Evolutionary conservation across 2,113 vertebrate genomes (phyloP), one percentile per base, ranked within the genome.

Genomic region (Petaurus breviceps): DNA sequence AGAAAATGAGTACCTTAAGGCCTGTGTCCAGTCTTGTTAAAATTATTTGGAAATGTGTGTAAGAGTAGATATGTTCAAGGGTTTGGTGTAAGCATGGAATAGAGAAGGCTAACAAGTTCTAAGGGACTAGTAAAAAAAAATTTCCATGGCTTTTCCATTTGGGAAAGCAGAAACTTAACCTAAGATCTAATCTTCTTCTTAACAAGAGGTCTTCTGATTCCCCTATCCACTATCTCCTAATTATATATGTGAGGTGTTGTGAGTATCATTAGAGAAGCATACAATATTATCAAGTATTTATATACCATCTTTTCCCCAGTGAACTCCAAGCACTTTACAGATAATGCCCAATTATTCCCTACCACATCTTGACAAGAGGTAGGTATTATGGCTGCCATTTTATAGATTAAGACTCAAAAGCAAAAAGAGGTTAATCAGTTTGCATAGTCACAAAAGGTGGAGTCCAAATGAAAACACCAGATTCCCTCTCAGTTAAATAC

Each of bases 201-300:
- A 3, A 26, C 28, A 6, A 0, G 0, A 61, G 57, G 0, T 37
- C 31, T 68, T 68, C 14, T 37, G 57, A 68, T 68, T 68, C 3
- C 26, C 57, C 31, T 12, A 37, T 61, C 57, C 31, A 68, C 37
- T 61, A 68, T 61, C 57, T 68, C 31, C 31, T 68, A 68, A 68
- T 68, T 37, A 61, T 31, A 61, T 61, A 61, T 61, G 26, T 61
- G 57, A 16, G 31, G 24, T 25, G 54, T 11, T 8, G 7, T 8
- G 49, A 2, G 5, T 8, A 28, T 49, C 93, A 25, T 7, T 0
- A 19, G 25, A 49, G 53, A 31, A 9, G 43, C 14, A 31, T 2
- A 37, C 8, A 24, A 50, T 1, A 51, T 11, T 1, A 0, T 0
- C 84, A 3, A 9, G 0, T 0, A 24, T 24, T n/a, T 22, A 25